phyloP scores from a whole-genome alignment of 2,113 vertebrate genomes.

The Chaetodon trifascialis region DNA sequence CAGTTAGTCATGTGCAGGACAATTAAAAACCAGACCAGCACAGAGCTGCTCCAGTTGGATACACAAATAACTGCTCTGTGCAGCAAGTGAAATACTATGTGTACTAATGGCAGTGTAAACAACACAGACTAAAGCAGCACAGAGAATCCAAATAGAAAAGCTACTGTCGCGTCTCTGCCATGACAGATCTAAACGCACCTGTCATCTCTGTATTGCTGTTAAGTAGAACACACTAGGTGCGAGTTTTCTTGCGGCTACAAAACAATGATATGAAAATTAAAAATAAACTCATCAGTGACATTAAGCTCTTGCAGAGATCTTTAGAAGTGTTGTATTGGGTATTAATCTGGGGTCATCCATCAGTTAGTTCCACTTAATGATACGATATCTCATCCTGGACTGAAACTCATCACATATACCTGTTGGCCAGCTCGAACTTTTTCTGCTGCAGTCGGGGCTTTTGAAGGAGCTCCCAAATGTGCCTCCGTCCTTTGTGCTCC shows the following conservation, averaged over 20 bases:
- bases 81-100: background rate
- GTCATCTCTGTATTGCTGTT: no score
- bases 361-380: constrained; percentile 19
- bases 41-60: background rate
- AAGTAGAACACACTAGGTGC: background rate
- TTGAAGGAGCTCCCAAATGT: constrained; percentile 33
- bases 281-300: background rate
- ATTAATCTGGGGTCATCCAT: constrained; percentile 23
- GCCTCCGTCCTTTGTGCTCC: constrained; percentile 45
- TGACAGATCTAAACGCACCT: no score
- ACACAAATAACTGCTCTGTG: background rate
- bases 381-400: constrained; percentile 9
- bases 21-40: background rate
- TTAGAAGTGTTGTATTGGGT: background rate
- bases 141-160: background rate
- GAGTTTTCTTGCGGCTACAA: background rate
- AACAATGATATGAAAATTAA: background rate
- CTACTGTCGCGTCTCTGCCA: background rate
- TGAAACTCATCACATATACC: constrained; percentile 21
- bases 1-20: background rate
- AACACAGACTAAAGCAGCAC: background rate
- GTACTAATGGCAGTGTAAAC: background rate
- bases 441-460: constrained; percentile 28
- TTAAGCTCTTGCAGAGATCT: background rate
- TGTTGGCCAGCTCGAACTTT: constrained; percentile 18